These are phyloP conservation scores for Coreius guichenoti DNA, from an alignment of 2,797 vertebrate species.

Conservation along the genomic window DNA sequence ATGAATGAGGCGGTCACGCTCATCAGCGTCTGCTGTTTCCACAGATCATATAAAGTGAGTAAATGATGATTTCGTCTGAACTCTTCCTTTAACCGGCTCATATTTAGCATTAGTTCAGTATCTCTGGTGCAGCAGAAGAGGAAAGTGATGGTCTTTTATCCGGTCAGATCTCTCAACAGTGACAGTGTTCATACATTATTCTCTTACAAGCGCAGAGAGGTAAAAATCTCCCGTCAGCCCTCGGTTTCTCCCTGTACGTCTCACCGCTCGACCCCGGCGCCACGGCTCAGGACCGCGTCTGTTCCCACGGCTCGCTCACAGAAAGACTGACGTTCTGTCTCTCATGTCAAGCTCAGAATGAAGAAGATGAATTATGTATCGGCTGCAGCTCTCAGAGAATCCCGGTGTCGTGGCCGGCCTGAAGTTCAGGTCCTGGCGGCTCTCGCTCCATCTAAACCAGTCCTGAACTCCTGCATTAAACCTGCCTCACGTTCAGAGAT, in stretches of 20 bases:
- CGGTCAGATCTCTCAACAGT: slow-evolving; percentile 43
- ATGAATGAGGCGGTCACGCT: too few relatives aligned
- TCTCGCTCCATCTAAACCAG: not conserved
- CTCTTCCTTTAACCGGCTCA: not conserved
- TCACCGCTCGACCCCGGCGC: slow-evolving; percentile 18
- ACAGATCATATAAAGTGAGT: not conserved
- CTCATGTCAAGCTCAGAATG: slow-evolving; percentile 74
- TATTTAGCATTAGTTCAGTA: not conserved
- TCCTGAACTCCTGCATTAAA: not conserved
- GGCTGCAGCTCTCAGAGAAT: slow-evolving; percentile 70
- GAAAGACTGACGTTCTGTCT: slow-evolving; percentile 51
- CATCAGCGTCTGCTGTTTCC: too few relatives aligned
- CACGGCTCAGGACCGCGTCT: slow-evolving; percentile 31
- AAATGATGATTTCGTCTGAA: not conserved
- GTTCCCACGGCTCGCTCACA: slow-evolving; percentile 62
- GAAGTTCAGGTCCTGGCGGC: not conserved
- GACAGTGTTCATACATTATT: slow-evolving; percentile 61
- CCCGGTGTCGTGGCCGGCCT: slow-evolving; percentile 65
- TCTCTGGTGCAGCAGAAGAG: slow-evolving; percentile 6
- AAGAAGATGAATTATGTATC: slow-evolving; percentile 78
- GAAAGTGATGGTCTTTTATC: slow-evolving; percentile 55
- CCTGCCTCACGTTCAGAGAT: not conserved
- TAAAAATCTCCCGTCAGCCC: slow-evolving; percentile 40
- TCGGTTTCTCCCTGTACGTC: not conserved
- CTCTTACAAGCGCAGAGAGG: slow-evolving; percentile 27